A percentile compares a stretch with the other conserved stretches of the same genome.
Conservation (phyloP, 2,888 invertebrate genomes). For the Drosophila niveifrons region DNA sequence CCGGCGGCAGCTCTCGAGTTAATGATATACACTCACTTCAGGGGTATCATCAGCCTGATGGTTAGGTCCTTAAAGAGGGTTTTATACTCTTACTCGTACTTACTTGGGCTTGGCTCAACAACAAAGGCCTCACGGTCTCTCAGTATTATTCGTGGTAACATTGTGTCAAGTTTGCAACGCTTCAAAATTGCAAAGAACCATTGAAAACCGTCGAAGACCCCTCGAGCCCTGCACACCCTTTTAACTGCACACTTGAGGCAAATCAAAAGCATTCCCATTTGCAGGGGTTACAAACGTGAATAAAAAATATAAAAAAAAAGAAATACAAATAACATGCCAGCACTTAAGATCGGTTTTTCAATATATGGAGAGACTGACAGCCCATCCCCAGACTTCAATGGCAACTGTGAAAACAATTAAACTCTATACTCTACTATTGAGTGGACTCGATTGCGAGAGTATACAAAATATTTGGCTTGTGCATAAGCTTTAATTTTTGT, state of each 20-base stretch:
- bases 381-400: slow-evolving; percentile 44
- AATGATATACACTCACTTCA: slow-evolving; percentile 82
- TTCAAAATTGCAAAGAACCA: slow-evolving; percentile 51
- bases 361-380: slow-evolving; percentile 55
- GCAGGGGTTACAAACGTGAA: slow-evolving; percentile 58
- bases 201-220: slow-evolving; percentile 40
- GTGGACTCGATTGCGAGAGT: not conserved
- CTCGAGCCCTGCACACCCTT: slow-evolving; percentile 60
- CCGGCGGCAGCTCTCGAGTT: slow-evolving; percentile 70
- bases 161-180: slow-evolving; percentile 75
- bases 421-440: slow-evolving; percentile 39
- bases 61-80: slow-evolving; percentile 56
- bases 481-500: slow-evolving; percentile 30
- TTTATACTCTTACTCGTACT: slow-evolving; percentile 23
- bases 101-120: slow-evolving; percentile 24
- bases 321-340: slow-evolving; percentile 20
- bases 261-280: slow-evolving; percentile 66
- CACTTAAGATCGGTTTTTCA: slow-evolving; percentile 74
- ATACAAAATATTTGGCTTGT: slow-evolving; percentile 72
- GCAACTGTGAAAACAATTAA: slow-evolving; percentile 81
- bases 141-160: slow-evolving; percentile 60
- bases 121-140: slow-evolving; percentile 36
- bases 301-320: slow-evolving; percentile 11
- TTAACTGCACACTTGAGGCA: slow-evolving; percentile 56
- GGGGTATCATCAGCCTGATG: slow-evolving; percentile 71